These are phyloP conservation scores for Nomada fabriciana DNA, from an alignment of 2,888 invertebrate genomes.

Conservation along the genomic window DNA sequence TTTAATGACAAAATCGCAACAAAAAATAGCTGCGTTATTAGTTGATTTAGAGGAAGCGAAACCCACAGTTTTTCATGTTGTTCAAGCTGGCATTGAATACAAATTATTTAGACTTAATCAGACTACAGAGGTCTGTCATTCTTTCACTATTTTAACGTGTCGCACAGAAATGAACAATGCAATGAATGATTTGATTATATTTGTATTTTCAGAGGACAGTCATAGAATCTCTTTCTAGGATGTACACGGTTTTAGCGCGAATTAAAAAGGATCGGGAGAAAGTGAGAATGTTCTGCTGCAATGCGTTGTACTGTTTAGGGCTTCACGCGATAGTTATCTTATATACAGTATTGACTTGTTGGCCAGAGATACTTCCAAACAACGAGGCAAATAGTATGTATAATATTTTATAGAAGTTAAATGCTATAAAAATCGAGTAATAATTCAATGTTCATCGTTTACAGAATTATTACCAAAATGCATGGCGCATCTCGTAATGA, in stretches of 20 bases:
- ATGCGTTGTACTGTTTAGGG: constrained; percentile 84
- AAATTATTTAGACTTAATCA: constrained; percentile 71
- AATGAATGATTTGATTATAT: constrained; percentile 18
- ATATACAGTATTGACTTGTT: constrained; percentile 82
- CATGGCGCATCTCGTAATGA: constrained; percentile 81
- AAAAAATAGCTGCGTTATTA: constrained; percentile 83
- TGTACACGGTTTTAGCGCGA: constrained; percentile 75
- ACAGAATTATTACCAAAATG: constrained; percentile 82
- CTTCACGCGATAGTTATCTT: constrained; percentile 81
- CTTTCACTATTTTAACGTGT: background rate
- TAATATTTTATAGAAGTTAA: background rate
- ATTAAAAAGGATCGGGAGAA: constrained; percentile 83
- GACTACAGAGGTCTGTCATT: constrained; percentile 51
- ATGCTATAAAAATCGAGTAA: background rate
- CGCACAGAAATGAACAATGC: background rate
- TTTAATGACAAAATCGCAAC: constrained; percentile 83
- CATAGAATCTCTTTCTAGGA: constrained; percentile 72
- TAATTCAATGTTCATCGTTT: constrained; percentile 48
- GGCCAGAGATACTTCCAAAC: constrained; percentile 85
- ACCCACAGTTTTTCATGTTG: constrained; percentile 68
- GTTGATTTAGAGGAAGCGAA: constrained; percentile 77
- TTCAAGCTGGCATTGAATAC: constrained; percentile 75
- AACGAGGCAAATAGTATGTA: constrained; percentile 71
- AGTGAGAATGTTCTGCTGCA: constrained; percentile 84
- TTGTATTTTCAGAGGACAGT: constrained; percentile 60